Conservation (phyloP, 2,888 invertebrate genomes). For the Bruchidius siliquastri region DNA sequence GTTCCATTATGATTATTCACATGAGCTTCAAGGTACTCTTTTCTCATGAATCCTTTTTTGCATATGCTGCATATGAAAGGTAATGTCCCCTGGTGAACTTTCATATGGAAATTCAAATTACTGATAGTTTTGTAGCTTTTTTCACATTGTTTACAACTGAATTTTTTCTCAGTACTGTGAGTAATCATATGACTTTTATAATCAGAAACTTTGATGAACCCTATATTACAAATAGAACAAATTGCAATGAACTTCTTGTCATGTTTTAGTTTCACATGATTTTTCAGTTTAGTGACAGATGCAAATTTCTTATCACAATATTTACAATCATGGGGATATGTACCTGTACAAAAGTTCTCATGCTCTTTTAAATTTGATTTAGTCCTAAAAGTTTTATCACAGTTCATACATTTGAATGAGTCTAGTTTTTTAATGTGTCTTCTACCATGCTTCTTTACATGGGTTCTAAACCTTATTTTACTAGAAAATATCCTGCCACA, state of each 20-base stretch:
- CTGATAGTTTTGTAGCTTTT: constrained; percentile 44
- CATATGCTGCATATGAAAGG: constrained; percentile 41
- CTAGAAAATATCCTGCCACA: constrained; percentile 37
- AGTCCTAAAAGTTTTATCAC: constrained; percentile 38
- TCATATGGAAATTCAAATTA: constrained; percentile 46
- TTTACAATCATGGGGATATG: constrained; percentile 38
- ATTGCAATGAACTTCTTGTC: constrained; percentile 44
- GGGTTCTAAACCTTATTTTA: constrained; percentile 25
- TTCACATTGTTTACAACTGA: constrained; percentile 39
- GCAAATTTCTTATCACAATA: constrained; percentile 42
- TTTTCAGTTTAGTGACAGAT: constrained; percentile 40
- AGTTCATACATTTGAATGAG: constrained; percentile 36
- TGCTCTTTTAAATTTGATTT: constrained; percentile 41
- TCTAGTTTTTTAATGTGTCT: constrained; percentile 22
- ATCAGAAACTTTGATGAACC: constrained; percentile 43
- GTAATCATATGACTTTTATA: constrained; percentile 44
- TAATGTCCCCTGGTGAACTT: constrained; percentile 37
- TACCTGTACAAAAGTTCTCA: constrained; percentile 40
- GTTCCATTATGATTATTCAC: constrained; percentile 41
- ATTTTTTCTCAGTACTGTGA: constrained; percentile 45
- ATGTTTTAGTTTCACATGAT: constrained; percentile 42
- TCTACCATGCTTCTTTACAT: constrained; percentile 19
- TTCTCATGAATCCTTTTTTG: constrained; percentile 43
- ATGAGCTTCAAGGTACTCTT: constrained; percentile 44
- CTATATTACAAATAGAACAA: constrained; percentile 45